Percentiles rank a stretch among this genome's conserved stretches.
phyloP scores from a whole-genome alignment of 2,797 vertebrate species.

The Paguma larvata region DNA sequence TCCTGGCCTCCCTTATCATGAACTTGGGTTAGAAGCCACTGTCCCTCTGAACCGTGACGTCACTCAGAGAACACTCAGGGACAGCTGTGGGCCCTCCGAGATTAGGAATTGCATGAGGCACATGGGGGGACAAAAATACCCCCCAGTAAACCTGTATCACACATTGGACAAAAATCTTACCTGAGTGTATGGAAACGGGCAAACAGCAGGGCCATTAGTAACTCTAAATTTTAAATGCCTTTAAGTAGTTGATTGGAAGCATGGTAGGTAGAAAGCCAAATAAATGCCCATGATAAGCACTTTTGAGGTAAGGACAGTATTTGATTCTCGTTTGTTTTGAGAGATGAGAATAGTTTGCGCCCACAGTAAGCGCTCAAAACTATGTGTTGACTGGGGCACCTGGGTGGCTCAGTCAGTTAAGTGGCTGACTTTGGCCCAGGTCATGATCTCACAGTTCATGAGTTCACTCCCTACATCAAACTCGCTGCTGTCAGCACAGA shows the following conservation, averaged over 20 bases:
- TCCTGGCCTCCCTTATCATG: neutral
- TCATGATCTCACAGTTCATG: too few relatives aligned
- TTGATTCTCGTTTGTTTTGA: neutral
- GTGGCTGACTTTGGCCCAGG: too few relatives aligned
- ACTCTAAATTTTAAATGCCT: neutral
- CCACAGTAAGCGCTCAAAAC: neutral
- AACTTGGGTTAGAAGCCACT: neutral
- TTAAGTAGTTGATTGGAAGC: neutral
- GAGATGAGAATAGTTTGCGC: neutral
- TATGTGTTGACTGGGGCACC: neutral
- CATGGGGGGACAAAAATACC: neutral
- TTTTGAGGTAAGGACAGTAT: neutral
- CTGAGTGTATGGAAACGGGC: neutral
- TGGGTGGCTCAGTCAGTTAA: too few relatives aligned
- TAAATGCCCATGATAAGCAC: neutral
- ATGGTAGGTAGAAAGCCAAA: neutral
- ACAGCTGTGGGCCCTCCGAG: neutral
- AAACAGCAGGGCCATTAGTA: neutral
- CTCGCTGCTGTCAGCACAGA: too few relatives aligned
- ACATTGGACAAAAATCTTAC: neutral
- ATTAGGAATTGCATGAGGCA: neutral
- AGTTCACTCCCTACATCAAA: too few relatives aligned
- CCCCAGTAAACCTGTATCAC: fast-evolving
- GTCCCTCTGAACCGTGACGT: neutral
- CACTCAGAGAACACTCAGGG: neutral